phyloP scores from a whole-genome alignment of 2,797 vertebrate species.

The Hoplostethus mediterraneus region DNA sequence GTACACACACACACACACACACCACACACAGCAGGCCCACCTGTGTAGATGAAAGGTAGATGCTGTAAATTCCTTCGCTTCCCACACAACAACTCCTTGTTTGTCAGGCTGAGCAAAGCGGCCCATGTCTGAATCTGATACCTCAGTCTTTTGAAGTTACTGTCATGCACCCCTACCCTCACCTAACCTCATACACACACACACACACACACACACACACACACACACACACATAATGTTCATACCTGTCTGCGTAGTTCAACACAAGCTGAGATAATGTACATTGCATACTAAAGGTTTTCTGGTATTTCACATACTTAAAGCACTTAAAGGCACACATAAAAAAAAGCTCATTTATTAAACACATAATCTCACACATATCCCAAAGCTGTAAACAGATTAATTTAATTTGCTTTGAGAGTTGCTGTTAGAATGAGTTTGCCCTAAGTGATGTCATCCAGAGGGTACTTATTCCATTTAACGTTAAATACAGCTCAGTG shows the following conservation, averaged over 20 bases:
- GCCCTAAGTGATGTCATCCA: conserved; percentile 20
- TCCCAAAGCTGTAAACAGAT: background rate
- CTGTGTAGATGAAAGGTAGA: conserved; percentile 87
- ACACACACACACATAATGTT: conserved; percentile 21
- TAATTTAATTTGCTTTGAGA: conserved; percentile 21
- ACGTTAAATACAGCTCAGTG: conserved; percentile 50
- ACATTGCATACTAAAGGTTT: background rate
- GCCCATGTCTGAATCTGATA: conserved; percentile 87
- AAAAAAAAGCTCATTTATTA: too few species aligned
- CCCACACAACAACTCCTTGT: conserved; percentile 82
- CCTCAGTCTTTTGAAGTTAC: conserved; percentile 79
- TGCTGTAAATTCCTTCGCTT: conserved; percentile 87
- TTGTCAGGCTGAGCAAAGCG: conserved; percentile 78
- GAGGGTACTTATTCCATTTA: conserved; percentile 32
- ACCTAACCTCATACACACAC: conserved; percentile 41
- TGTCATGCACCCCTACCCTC: conserved; percentile 68
- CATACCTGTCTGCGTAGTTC: background rate
- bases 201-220: conserved; percentile 11
- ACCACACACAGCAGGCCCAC: conserved; percentile 74
- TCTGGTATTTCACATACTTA: background rate
- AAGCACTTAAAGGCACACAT: too few species aligned
- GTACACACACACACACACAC: conserved; percentile 20
- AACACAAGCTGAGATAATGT: conserved; percentile 1
- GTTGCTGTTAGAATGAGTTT: conserved; percentile 13
- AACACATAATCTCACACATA: too few species aligned